Percentiles rank a stretch among this genome's conserved stretches.
These are phyloP conservation scores for Rhinatrema bivittatum DNA, from an alignment of 2,797 vertebrate species.

Conservation along the genomic window DNA sequence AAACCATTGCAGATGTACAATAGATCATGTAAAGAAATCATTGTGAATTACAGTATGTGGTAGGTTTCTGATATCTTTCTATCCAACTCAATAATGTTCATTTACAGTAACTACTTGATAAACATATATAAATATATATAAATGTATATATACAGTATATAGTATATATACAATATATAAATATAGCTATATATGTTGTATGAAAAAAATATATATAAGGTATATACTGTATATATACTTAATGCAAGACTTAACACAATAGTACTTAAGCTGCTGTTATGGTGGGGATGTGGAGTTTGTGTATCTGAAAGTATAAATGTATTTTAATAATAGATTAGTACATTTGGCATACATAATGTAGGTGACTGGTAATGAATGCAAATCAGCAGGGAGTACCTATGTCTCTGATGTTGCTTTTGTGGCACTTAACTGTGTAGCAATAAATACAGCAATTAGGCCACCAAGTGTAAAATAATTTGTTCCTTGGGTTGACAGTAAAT, in stretches of 20 bases:
- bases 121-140: no score
- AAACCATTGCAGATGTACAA: no score
- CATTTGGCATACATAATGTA: neutral
- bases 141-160: no score
- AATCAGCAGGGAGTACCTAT: neutral
- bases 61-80: no score
- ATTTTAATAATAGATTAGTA: neutral
- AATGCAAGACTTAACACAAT: neutral
- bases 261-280: neutral
- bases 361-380: neutral
- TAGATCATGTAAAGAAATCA: no score
- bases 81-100: no score
- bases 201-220: fast-evolving
- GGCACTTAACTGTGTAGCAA: neutral
- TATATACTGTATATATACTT: neutral
- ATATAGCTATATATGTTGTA: neutral
- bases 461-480: neutral
- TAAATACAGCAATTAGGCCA: neutral
- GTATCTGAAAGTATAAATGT: neutral
- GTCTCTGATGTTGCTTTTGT: neutral
- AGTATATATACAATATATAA: neutral
- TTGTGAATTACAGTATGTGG: no score
- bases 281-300: neutral
- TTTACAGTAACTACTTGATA: no score
- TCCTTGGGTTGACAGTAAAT: no score